Conservation (phyloP, 2,797 vertebrate genomes). For the Neostethus bicornis region DNA sequence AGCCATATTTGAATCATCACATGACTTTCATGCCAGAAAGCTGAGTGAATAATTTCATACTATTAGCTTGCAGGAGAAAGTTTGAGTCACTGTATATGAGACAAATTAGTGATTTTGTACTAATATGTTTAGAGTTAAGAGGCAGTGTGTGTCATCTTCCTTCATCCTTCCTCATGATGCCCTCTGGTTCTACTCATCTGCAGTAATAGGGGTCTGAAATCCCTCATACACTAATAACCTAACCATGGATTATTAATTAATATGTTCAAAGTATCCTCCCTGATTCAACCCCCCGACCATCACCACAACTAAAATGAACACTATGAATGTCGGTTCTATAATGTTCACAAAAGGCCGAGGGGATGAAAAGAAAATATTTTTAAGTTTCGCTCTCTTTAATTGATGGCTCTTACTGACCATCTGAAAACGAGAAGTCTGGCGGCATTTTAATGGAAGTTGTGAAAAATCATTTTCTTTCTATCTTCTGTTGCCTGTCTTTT, state of each 20-base stretch:
- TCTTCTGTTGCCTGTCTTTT: background rate
- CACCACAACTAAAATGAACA: conserved; percentile 55
- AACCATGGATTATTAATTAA: conserved; percentile 75
- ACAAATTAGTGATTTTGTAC: conserved; percentile 41
- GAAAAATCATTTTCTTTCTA: conserved; percentile 35
- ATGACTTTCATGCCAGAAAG: conserved; percentile 11
- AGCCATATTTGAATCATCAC: conserved; percentile 12
- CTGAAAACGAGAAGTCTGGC: no score
- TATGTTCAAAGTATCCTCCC: conserved; percentile 67
- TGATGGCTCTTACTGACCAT: conserved; percentile 27
- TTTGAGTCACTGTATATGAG: conserved; percentile 30
- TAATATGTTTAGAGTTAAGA: conserved; percentile 46
- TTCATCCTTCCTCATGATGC: conserved; percentile 52
- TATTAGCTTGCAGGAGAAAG: conserved; percentile 10
- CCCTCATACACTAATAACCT: conserved; percentile 64
- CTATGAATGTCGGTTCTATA: conserved; percentile 54
- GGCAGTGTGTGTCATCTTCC: conserved; percentile 32
- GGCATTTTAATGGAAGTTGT: no score
- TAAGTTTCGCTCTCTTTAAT: conserved; percentile 28
- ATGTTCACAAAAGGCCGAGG: conserved; percentile 53
- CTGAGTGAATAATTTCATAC: conserved; percentile 15
- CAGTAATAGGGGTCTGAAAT: conserved; percentile 54
- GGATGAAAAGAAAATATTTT: conserved; percentile 45
- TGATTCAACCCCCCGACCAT: conserved; percentile 57
- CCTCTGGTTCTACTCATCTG: conserved; percentile 60